These are phyloP conservation scores for Drosophila malerkotliana DNA, from an alignment of 1,140 invertebrate genomes.

Conservation along the genomic window DNA sequence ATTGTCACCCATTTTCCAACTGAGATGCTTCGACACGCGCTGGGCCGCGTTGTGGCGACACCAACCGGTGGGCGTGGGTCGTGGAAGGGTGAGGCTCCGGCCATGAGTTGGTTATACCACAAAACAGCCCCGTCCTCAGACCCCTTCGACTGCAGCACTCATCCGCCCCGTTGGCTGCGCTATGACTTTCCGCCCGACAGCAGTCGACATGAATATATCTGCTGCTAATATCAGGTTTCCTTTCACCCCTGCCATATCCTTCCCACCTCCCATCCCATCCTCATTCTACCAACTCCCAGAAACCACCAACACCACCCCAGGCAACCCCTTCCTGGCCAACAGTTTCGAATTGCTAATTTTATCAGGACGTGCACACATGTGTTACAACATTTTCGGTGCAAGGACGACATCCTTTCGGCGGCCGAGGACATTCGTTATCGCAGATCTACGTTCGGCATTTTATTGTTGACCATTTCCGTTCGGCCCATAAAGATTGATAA, in stretches of 20 bases:
- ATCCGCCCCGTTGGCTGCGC: conserved; percentile 31
- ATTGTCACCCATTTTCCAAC: conserved; percentile 81
- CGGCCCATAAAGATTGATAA: conserved; percentile 75
- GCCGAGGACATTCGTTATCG: conserved; percentile 42
- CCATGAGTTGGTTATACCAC: conserved; percentile 41
- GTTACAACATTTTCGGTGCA: conserved; percentile 35
- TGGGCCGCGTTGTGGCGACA: conserved; percentile 8
- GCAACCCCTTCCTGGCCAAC: conserved; percentile 26
- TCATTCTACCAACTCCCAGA: not conserved
- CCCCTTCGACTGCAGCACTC: conserved; percentile 28
- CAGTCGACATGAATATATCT: conserved; percentile 74
- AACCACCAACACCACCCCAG: conserved; percentile 11
- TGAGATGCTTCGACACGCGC: conserved; percentile 78
- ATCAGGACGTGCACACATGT: conserved; percentile 62
- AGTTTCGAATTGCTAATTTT: conserved; percentile 79
- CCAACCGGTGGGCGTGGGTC: conserved; percentile 1
- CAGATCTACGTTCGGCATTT: conserved; percentile 53
- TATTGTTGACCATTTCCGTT: conserved; percentile 60
- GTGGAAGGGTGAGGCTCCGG: conserved; percentile 8
- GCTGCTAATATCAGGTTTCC: conserved; percentile 71
- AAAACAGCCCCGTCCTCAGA: conserved; percentile 26
- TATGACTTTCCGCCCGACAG: conserved; percentile 47
- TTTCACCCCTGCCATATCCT: conserved; percentile 9
- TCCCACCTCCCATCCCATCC: not conserved
- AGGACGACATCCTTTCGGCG: conserved; percentile 40